phyloP scores from a whole-genome alignment of 2,888 invertebrate species.

The Panopea generosa region DNA sequence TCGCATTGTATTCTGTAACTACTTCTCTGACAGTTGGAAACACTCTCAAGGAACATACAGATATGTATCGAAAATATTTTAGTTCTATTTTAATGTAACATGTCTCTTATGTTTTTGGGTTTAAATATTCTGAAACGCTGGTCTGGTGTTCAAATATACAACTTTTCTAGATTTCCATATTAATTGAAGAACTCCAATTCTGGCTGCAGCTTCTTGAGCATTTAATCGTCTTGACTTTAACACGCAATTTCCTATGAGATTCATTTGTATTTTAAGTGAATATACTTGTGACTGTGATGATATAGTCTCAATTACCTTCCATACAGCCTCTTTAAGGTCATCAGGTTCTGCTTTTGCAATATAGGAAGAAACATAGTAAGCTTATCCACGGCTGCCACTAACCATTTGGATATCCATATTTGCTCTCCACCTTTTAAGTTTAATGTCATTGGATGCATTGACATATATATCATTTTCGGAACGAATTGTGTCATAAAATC shows the following conservation, averaged over 20 bases:
- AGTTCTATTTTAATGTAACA: too few relatives aligned
- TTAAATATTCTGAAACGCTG: not conserved
- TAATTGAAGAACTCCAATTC: constrained; percentile 22
- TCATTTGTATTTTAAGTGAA: constrained; percentile 9
- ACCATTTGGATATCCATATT: constrained; percentile 44
- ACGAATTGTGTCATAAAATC: too few relatives aligned
- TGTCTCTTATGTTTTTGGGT: not conserved
- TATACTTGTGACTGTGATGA: constrained; percentile 1
- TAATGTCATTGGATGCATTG: constrained; percentile 25
- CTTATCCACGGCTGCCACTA: constrained; percentile 10
- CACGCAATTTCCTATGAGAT: constrained; percentile 15
- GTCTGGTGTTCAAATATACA: constrained; percentile 16
- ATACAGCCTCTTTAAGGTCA: too few relatives aligned
- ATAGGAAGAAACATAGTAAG: constrained; percentile 36
- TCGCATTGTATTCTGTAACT: too few relatives aligned
- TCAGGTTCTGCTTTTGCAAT: too few relatives aligned
- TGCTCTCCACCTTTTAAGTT: too few relatives aligned
- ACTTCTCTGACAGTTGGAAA: too few relatives aligned
- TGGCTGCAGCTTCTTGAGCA: constrained; percentile 8
- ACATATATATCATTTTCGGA: constrained; percentile 16
- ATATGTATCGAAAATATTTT: too few relatives aligned
- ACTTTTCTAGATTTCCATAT: too few relatives aligned
- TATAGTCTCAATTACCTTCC: too few relatives aligned
- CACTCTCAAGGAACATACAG: constrained; percentile 12
- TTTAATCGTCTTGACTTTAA: too few relatives aligned